These are phyloP conservation scores for Folsomia manolachei DNA, from an alignment of 2,888 invertebrate species.

Conservation along the genomic window DNA sequence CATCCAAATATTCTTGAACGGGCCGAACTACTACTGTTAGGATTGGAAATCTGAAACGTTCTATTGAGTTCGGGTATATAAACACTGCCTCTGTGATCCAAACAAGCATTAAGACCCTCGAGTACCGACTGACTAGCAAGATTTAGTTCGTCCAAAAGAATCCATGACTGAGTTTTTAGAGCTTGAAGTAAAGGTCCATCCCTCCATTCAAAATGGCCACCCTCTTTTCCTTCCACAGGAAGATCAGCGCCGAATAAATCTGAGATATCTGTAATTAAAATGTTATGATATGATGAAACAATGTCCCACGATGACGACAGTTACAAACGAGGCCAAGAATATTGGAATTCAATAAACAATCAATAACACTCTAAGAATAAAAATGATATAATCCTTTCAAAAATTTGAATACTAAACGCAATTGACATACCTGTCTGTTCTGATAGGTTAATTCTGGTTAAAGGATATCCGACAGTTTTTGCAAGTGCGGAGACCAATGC, in stretches of 20 bases:
- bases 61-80: constrained; percentile 90
- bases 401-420: no score
- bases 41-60: constrained; percentile 67
- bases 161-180: constrained; percentile 89
- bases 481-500: constrained; percentile 67
- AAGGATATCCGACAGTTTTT: constrained; percentile 29
- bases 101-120: constrained; percentile 96
- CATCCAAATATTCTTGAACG: constrained; percentile 88
- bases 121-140: constrained; percentile 96
- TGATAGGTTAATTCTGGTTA: constrained; percentile 85
- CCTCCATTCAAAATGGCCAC: constrained; percentile 89
- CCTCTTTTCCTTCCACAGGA: constrained; percentile 80
- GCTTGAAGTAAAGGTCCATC: constrained; percentile 95
- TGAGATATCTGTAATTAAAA: no score
- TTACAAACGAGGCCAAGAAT: no score
- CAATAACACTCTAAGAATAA: no score
- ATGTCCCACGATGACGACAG: no score
- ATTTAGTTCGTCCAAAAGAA: constrained; percentile 92
- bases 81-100: constrained; percentile 95
- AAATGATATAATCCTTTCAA: no score
- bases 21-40: constrained; percentile 57
- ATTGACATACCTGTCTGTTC: constrained; percentile 98
- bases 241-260: constrained; percentile 98
- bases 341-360: no score
- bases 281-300: no score